phyloP scores from a whole-genome alignment of 2,888 invertebrate genomes.

The Lithosia quadra region DNA sequence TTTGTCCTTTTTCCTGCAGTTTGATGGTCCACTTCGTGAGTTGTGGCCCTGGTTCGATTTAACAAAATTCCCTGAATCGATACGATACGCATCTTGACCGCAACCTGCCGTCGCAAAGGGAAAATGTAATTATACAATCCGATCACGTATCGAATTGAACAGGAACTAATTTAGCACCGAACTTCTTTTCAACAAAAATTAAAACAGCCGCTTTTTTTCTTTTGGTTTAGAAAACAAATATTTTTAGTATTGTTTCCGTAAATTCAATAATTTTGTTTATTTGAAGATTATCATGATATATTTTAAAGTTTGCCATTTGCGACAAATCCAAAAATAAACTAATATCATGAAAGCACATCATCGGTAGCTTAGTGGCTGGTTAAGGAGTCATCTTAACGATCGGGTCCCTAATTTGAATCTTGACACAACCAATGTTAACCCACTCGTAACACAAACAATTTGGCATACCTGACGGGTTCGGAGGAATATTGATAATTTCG shows the following conservation, averaged over 20 bases:
- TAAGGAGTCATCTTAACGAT: too few relatives aligned
- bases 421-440: too few relatives aligned
- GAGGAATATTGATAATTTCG: too few relatives aligned
- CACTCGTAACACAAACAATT: too few relatives aligned
- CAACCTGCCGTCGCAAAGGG: constrained; percentile 64
- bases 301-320: not conserved
- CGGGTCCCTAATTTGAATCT: too few relatives aligned
- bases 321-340: not conserved
- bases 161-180: constrained; percentile 81
- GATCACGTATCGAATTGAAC: constrained; percentile 77
- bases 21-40: constrained; percentile 84
- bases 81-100: constrained; percentile 79
- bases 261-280: constrained; percentile 7
- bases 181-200: constrained; percentile 66
- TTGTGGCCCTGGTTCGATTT: constrained; percentile 83
- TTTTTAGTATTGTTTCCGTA: constrained; percentile 20
- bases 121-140: constrained; percentile 80
- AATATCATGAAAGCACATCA: too few relatives aligned
- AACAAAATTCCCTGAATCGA: constrained; percentile 76
- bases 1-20: constrained; percentile 86
- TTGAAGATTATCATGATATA: not conserved
- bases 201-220: constrained; percentile 42
- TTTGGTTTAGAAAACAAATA: constrained; percentile 39
- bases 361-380: too few relatives aligned
- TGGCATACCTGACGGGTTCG: too few relatives aligned